A percentile compares a stretch with the other conserved stretches of the same genome.
Conservation (phyloP, 2,113 vertebrate genomes). For the Epinephelus moara region DNA sequence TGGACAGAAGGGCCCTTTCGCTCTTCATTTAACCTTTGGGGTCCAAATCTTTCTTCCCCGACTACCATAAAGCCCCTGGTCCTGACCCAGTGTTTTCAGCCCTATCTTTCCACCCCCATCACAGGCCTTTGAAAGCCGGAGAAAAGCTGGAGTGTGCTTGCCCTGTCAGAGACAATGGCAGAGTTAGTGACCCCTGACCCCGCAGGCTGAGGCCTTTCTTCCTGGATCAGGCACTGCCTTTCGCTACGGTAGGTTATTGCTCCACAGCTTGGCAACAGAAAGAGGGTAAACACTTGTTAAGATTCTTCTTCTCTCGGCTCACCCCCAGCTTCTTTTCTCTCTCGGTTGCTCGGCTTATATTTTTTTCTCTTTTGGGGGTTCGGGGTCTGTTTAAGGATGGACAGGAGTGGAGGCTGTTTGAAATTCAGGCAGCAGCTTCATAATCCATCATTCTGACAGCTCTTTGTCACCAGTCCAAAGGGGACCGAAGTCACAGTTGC, state of each 20-base stretch:
- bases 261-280: slow-evolving; percentile 82
- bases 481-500: slow-evolving; percentile 57
- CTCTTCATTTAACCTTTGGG: slow-evolving; percentile 88
- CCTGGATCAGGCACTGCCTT: slow-evolving; percentile 83
- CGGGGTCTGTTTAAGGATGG: slow-evolving; percentile 72
- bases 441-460: slow-evolving; percentile 77
- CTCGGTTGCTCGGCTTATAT: slow-evolving; percentile 48
- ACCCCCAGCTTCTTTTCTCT: slow-evolving; percentile 69
- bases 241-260: slow-evolving; percentile 85
- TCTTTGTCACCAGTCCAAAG: slow-evolving; percentile 72
- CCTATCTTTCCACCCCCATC: slow-evolving; percentile 83
- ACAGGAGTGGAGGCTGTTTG: slow-evolving; percentile 72
- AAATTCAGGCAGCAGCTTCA: slow-evolving; percentile 71
- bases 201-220: slow-evolving; percentile 79
- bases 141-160: slow-evolving; percentile 88
- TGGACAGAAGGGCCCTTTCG: slow-evolving; percentile 86
- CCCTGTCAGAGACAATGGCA: slow-evolving; percentile 84
- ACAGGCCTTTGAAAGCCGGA: slow-evolving; percentile 81
- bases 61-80: slow-evolving; percentile 80
- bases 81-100: slow-evolving; percentile 86
- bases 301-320: slow-evolving; percentile 77
- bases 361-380: slow-evolving; percentile 49
- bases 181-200: slow-evolving; percentile 87
- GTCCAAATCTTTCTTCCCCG: slow-evolving; percentile 76
- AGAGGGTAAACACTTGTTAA: slow-evolving; percentile 87